Evolutionary conservation across 2,113 vertebrate species (phyloP).

Genomic region (Chaenogobius annularis): DNA sequence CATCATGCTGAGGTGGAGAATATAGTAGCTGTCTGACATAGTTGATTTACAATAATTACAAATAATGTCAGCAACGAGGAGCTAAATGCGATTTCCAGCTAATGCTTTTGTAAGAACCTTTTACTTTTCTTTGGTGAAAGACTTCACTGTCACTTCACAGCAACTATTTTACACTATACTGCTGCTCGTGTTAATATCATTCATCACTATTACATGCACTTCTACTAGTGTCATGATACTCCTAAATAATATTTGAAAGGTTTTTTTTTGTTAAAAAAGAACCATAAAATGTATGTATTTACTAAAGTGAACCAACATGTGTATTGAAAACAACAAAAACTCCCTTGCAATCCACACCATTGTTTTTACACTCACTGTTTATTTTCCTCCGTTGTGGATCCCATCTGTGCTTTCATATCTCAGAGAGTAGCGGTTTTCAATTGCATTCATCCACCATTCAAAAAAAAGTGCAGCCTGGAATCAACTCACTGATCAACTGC

Average conservation of each 20-base stretch:
- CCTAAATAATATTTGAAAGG: no score
- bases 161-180: no score
- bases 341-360: conserved; percentile 2
- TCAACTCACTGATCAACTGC: no score
- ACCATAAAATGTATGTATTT: no score
- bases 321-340: not conserved
- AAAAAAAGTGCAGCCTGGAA: not conserved
- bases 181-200: not conserved
- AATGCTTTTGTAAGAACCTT: not conserved
- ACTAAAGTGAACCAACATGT: not conserved
- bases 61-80: not conserved
- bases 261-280: no score
- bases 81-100: not conserved
- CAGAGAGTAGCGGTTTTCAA: conserved; percentile 16
- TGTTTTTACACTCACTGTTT: conserved; percentile 16
- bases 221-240: no score
- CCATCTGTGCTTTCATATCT: conserved; percentile 26
- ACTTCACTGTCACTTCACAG: not conserved
- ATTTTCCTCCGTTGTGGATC: conserved; percentile 32
- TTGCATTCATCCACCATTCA: not conserved
- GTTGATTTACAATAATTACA: not conserved
- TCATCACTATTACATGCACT: not conserved
- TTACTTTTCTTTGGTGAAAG: not conserved
- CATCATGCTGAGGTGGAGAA: not conserved
- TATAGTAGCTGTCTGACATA: not conserved